These are phyloP conservation scores for Asbolus verrucosus DNA, from an alignment of 1,140 invertebrate genomes.

Conservation along the genomic window DNA sequence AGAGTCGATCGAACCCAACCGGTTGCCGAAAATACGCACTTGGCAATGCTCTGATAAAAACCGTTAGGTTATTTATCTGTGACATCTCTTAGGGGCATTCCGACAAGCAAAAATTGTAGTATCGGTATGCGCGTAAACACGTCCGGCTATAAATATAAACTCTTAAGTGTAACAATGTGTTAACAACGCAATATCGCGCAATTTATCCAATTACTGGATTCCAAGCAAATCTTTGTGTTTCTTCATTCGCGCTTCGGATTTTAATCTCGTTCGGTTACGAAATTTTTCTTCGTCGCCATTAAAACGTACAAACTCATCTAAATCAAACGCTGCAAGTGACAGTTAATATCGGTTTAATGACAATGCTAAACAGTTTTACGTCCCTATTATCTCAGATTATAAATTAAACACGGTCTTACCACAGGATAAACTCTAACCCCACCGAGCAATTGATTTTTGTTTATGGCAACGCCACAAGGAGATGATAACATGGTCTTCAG, in stretches of 20 bases:
- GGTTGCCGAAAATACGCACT: too few species aligned
- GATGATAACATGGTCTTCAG: too few species aligned
- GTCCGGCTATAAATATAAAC: conserved; percentile 4
- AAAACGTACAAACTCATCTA: not conserved
- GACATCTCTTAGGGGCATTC: not conserved
- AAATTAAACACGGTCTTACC: conserved; percentile 16
- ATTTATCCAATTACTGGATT: conserved; percentile 40
- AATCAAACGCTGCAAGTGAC: conserved; percentile 19
- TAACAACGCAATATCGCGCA: conserved; percentile 4
- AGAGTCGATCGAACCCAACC: not conserved
- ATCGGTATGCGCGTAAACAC: conserved; percentile 29
- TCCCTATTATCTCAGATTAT: conserved; percentile 24
- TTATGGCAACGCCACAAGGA: too few species aligned
- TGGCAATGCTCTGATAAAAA: too few species aligned
- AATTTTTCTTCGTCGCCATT: not conserved
- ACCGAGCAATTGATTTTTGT: too few species aligned
- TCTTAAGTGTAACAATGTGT: conserved; percentile 32
- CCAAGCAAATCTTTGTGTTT: conserved; percentile 29
- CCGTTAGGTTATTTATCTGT: conserved; percentile 12
- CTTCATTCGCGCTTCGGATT: conserved; percentile 1
- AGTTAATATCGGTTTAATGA: conserved; percentile 34
- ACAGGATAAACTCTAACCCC: conserved; percentile 25
- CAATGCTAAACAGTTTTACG: conserved; percentile 34
- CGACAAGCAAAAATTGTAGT: not conserved
- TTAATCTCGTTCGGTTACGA: conserved; percentile 15